A percentile compares a stretch with the other conserved stretches of the same genome.
phyloP scores from a whole-genome alignment of 2,113 vertebrate genomes.

The Ranitomeya variabilis region DNA sequence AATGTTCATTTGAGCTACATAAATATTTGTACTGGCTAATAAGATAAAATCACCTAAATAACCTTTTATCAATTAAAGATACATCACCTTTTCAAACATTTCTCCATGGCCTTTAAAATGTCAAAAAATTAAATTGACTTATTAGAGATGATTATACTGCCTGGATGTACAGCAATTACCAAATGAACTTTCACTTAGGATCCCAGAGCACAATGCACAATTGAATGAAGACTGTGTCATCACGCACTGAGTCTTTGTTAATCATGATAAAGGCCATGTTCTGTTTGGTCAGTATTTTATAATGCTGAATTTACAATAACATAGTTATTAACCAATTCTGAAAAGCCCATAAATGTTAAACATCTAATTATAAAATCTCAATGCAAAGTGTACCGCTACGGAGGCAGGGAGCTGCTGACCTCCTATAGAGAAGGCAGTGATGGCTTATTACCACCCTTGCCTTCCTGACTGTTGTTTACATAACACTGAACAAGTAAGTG shows the following conservation, averaged over 20 bases:
- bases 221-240: neutral
- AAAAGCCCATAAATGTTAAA: too few species aligned
- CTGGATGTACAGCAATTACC: neutral
- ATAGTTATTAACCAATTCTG: neutral
- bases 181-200: slow-evolving; percentile 11
- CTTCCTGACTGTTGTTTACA: too few species aligned
- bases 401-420: too few species aligned
- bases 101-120: slow-evolving; percentile 10
- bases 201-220: neutral
- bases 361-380: too few species aligned
- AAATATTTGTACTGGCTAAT: neutral
- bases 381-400: too few species aligned
- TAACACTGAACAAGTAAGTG: too few species aligned
- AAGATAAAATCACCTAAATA: slow-evolving; percentile 3
- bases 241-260: neutral
- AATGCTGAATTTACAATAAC: neutral
- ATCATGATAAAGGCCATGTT: slow-evolving; percentile 1
- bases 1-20: neutral
- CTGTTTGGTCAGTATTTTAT: neutral
- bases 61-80: slow-evolving; percentile 34
- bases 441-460: too few species aligned
- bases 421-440: too few species aligned
- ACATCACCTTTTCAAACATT: neutral
- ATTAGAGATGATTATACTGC: slow-evolving; percentile 15
- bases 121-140: neutral